Evolutionary conservation across 2,888 invertebrate genomes (phyloP).

Genomic region (Diaperis boleti): DNA sequence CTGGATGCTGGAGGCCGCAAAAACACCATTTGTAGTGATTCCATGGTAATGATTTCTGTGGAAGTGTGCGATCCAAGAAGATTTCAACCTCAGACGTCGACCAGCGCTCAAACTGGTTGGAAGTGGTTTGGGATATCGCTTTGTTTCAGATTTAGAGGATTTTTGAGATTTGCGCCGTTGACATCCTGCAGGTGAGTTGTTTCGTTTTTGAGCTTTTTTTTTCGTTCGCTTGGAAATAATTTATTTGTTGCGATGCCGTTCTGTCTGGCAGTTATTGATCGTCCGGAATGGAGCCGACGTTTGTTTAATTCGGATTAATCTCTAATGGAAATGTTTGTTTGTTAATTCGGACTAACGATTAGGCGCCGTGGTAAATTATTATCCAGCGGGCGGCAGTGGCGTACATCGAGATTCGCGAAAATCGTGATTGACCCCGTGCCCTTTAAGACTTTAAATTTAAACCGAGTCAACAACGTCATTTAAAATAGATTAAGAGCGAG

Average conservation of each 20-base stretch:
- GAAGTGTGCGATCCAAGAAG: constrained; percentile 6
- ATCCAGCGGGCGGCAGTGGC: too few species aligned
- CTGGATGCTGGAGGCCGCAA: background rate
- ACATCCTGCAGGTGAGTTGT: constrained; percentile 1
- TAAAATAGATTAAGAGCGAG: too few species aligned
- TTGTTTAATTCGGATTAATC: too few species aligned
- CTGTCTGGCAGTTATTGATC: constrained; percentile 19
- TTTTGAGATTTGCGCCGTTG: background rate
- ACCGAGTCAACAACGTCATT: too few species aligned
- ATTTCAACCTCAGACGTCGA: constrained; percentile 7
- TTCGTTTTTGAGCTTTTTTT: background rate
- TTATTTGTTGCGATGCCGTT: constrained; percentile 5
- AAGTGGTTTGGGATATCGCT: constrained; percentile 28
- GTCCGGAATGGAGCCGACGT: background rate
- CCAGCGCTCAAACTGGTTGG: constrained; percentile 21
- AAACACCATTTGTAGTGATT: constrained; percentile 4
- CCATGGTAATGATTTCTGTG: constrained; percentile 11
- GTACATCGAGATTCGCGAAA: too few species aligned
- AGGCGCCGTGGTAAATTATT: background rate
- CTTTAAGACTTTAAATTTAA: too few species aligned
- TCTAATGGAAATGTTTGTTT: too few species aligned
- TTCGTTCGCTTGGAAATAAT: background rate
- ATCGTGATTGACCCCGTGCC: too few species aligned
- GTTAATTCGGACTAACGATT: background rate
- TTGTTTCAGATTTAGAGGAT: background rate